Percentiles rank a stretch among this genome's conserved stretches.
phyloP scores from a whole-genome alignment of 2,888 invertebrate genomes.

The Eupithecia subumbrata region DNA sequence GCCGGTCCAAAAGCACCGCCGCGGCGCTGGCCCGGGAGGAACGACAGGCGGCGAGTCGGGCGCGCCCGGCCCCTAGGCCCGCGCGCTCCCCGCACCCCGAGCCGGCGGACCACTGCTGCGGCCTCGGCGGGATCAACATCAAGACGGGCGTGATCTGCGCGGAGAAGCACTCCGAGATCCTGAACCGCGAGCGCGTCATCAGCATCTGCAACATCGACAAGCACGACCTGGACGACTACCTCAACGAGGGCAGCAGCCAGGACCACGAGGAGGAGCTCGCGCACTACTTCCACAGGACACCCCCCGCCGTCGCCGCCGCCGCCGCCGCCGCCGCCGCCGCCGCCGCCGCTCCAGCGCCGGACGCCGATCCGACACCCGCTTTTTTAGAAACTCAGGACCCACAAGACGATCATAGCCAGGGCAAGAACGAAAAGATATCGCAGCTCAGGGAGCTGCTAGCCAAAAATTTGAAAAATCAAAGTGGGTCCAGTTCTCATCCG shows the following conservation, averaged over 20 bases:
- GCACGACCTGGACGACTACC: conserved; percentile 91
- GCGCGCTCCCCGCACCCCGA: conserved; percentile 65
- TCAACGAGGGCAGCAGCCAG: conserved; percentile 89
- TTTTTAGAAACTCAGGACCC: conserved; percentile 78
- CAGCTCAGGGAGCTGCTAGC: conserved; percentile 89
- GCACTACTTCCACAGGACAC: conserved; percentile 88
- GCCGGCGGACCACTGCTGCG: conserved; percentile 79
- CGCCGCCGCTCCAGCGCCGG: conserved; percentile 49
- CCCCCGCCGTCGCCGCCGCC: conserved; percentile 48
- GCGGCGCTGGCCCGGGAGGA: conserved; percentile 84
- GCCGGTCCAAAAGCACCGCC: conserved; percentile 84
- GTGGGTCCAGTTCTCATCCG: conserved; percentile 64
- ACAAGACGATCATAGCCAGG: conserved; percentile 78
- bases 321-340: conserved; percentile 48
- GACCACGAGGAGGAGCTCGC: conserved; percentile 93
- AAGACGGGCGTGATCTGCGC: conserved; percentile 77
- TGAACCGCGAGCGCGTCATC: conserved; percentile 87
- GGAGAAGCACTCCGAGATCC: conserved; percentile 81
- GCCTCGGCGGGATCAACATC: conserved; percentile 76
- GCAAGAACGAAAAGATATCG: conserved; percentile 87
- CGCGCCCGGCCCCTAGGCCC: conserved; percentile 70
- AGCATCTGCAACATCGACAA: conserved; percentile 91
- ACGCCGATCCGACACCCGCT: conserved; percentile 53
- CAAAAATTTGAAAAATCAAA: conserved; percentile 84
- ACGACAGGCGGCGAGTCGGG: conserved; percentile 82